Conservation (phyloP, 2,888 invertebrate species). For the Dromius quadrimaculatus region DNA sequence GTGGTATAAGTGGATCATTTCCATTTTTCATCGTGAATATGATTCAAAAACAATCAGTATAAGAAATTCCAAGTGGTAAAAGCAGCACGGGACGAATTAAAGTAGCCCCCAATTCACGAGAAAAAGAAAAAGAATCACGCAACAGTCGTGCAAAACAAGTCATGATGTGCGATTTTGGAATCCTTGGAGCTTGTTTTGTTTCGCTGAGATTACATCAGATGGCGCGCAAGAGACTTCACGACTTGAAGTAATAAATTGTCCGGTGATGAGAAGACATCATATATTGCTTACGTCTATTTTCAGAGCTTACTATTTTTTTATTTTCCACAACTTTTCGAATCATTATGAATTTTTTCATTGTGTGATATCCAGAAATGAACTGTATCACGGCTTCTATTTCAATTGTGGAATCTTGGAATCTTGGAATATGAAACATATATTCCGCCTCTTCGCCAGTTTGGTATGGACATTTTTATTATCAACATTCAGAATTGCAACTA, state of each 20-base stretch:
- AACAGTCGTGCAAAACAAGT: slow-evolving; percentile 15
- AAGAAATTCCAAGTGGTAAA: neutral
- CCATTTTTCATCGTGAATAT: no score
- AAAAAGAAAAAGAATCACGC: slow-evolving; percentile 18
- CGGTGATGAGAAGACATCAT: slow-evolving; percentile 23
- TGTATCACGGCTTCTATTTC: neutral
- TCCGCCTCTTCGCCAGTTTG: neutral
- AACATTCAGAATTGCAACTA: no score
- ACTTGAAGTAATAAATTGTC: slow-evolving; percentile 43
- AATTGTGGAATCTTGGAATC: neutral
- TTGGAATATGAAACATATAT: neutral
- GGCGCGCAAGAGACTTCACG: slow-evolving; percentile 38
- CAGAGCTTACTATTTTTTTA: slow-evolving; percentile 8
- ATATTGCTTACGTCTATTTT: slow-evolving; percentile 19
- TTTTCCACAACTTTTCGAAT: no score
- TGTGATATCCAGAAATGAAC: no score
- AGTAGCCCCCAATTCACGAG: neutral
- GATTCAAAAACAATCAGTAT: no score
- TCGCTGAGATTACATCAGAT: slow-evolving; percentile 45
- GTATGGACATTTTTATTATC: no score
- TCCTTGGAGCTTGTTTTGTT: slow-evolving; percentile 40
- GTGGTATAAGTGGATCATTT: no score
- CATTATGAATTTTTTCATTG: no score
- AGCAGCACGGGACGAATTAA: neutral
- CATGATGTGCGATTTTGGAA: slow-evolving; percentile 43